These are phyloP conservation scores for Varecia variegata DNA, from an alignment of 2,797 vertebrate genomes.

Conservation along the genomic window DNA sequence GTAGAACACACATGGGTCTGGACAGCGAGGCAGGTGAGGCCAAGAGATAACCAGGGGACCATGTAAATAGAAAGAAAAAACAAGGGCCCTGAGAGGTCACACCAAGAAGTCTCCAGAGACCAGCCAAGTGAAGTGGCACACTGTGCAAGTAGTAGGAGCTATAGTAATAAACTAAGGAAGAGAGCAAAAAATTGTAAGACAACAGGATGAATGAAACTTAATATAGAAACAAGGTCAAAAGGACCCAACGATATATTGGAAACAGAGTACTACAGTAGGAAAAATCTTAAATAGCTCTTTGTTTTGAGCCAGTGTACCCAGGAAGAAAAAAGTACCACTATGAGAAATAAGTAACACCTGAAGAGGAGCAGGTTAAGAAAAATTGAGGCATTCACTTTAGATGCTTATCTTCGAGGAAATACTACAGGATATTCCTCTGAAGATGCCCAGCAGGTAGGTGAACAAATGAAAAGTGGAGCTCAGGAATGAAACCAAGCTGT, in stretches of 20 bases:
- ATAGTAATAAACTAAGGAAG: background rate
- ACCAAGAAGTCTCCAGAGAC: too few species aligned
- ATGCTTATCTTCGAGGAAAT: slow-evolving; percentile 5
- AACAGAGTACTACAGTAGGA: background rate
- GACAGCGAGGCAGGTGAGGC: background rate
- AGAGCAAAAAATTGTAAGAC: background rate
- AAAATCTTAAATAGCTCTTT: slow-evolving; percentile 4
- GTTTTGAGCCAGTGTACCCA: background rate
- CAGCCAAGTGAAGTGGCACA: background rate
- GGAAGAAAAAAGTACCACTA: background rate
- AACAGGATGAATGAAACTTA: slow-evolving; percentile 33
- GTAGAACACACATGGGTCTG: background rate
- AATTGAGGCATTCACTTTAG: background rate
- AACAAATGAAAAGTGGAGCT: slow-evolving; percentile 8
- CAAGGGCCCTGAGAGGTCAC: too few species aligned
- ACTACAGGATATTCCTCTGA: background rate
- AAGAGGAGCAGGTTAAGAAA: background rate
- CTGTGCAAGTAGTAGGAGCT: background rate
- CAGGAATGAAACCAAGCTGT: background rate
- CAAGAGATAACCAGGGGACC: background rate
- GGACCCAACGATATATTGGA: background rate
- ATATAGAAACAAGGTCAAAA: slow-evolving; percentile 22
- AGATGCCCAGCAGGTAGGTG: background rate
- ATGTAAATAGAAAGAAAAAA: background rate
- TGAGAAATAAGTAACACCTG: background rate